These are phyloP conservation scores for Drosophila equinoxialis DNA, from an alignment of 1,140 invertebrate species.

Conservation along the genomic window DNA sequence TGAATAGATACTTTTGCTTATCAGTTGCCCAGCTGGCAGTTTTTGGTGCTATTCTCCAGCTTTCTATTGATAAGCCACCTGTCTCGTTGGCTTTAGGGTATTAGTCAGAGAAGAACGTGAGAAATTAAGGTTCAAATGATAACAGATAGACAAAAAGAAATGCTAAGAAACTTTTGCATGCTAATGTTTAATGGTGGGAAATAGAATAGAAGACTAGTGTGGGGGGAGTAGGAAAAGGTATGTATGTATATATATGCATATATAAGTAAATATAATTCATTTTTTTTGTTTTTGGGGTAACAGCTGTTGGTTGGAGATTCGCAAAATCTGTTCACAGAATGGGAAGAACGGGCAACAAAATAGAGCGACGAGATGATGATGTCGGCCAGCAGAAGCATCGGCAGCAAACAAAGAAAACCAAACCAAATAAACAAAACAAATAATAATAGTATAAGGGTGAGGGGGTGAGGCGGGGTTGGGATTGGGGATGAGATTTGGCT, in stretches of 20 bases:
- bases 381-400: conserved; percentile 40
- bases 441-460: conserved; percentile 6
- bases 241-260: conserved; percentile 22
- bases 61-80: conserved; percentile 61
- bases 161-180: background rate
- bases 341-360: conserved; percentile 1
- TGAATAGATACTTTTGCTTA: background rate
- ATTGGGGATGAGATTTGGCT: background rate
- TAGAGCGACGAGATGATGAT: conserved; percentile 7
- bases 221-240: background rate
- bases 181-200: background rate
- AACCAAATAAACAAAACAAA: conserved; percentile 79
- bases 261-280: conserved; percentile 26
- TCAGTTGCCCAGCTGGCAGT: background rate
- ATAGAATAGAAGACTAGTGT: background rate
- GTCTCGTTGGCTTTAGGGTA: conserved; percentile 36
- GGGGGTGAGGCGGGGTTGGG: background rate
- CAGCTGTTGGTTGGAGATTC: conserved; percentile 18
- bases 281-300: conserved; percentile 11
- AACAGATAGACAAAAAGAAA: conserved; percentile 27
- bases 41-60: background rate
- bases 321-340: conserved; percentile 52
- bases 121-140: conserved; percentile 57
- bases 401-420: conserved; percentile 70
- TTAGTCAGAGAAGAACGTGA: conserved; percentile 74